A percentile compares a stretch with the other conserved stretches of the same genome.
Conservation (phyloP, 2,113 vertebrate genomes). For the Hippolais icterina region DNA sequence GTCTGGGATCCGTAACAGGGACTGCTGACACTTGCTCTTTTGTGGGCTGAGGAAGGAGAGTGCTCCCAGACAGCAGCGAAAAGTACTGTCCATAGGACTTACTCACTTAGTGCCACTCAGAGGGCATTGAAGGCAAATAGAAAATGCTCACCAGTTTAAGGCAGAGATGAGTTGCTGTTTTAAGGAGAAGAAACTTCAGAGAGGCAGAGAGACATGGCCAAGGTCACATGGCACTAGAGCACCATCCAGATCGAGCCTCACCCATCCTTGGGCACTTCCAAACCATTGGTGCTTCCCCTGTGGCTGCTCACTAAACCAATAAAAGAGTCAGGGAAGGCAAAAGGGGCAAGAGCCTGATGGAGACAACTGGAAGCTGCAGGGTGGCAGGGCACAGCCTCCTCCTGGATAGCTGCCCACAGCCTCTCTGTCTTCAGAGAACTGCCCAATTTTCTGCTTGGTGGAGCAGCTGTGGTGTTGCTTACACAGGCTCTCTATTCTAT, state of each 20-base stretch:
- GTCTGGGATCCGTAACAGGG: not conserved
- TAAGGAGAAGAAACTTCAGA: not conserved
- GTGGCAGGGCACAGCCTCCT: not conserved
- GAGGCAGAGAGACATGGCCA: not conserved
- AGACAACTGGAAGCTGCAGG: not conserved
- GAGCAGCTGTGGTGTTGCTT: not conserved
- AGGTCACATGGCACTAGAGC: not conserved
- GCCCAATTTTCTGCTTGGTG: not conserved
- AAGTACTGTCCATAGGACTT: not conserved
- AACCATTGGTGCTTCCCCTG: not conserved
- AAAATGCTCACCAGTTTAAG: not conserved
- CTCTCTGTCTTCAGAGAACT: not conserved
- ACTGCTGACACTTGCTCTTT: not conserved
- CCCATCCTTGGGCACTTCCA: not conserved
- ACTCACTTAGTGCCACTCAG: not conserved
- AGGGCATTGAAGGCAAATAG: not conserved
- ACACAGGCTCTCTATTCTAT: not conserved
- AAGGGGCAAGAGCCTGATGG: not conserved
- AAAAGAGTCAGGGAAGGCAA: not conserved
- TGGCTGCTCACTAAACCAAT: fast-evolving
- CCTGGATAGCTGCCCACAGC: not conserved
- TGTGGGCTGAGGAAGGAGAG: not conserved
- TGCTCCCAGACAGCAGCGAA: not conserved
- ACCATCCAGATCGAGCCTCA: not conserved
- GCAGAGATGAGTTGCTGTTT: not conserved